Percentiles rank a stretch among this genome's conserved stretches.
phyloP scores from a whole-genome alignment of 1,140 invertebrate species.

The Archegozetes longisetosus region DNA sequence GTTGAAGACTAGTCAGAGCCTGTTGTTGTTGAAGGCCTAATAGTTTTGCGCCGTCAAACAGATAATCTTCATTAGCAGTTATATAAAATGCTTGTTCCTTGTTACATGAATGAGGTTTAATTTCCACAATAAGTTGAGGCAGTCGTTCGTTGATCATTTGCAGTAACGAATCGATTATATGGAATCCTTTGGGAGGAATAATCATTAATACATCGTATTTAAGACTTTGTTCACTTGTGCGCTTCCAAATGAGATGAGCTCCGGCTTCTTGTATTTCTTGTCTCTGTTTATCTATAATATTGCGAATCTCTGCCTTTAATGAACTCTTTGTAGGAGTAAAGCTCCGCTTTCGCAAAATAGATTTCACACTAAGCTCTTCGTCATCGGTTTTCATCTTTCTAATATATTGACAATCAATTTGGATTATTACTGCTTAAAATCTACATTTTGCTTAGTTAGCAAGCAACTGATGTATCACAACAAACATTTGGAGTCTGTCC shows the following conservation, averaged over 20 bases:
- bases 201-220: conserved; percentile 12
- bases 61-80: neutral
- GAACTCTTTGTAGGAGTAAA: neutral
- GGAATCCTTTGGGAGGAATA: neutral
- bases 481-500: too few species aligned
- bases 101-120: neutral
- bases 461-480: too few species aligned
- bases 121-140: neutral
- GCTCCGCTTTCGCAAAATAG: neutral
- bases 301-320: neutral
- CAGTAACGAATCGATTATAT: neutral
- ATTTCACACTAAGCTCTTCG: too few species aligned
- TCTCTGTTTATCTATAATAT: neutral
- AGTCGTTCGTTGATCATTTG: neutral
- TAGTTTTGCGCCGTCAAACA: neutral
- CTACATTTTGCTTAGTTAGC: too few species aligned
- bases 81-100: conserved; percentile 9
- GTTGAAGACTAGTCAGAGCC: neutral
- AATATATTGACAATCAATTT: too few species aligned
- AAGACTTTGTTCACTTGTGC: neutral
- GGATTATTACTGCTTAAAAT: too few species aligned
- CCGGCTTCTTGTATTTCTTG: conserved; percentile 4
- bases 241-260: neutral
- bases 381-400: too few species aligned
- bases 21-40: neutral